Base-by-base conservation (phyloP, 2,888 invertebrate species). In the Gastracanthus pulcherrimus region DNA sequence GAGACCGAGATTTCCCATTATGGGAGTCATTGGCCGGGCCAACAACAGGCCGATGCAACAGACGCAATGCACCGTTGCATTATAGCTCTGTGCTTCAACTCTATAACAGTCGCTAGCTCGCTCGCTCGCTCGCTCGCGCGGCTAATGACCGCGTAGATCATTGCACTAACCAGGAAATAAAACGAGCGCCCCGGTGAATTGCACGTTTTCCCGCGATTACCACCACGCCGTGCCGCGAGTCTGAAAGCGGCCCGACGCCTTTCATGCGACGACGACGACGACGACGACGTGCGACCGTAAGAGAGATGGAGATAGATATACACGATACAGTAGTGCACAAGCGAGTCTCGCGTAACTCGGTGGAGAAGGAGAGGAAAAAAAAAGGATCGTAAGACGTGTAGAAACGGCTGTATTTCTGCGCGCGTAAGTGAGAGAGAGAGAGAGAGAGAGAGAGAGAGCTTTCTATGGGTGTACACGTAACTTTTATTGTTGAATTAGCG, bases 151-250 rank as follows among this genome's bases (percentile, higher is more conserved):
- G 83, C 85, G 84, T 84, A 83, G 87, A 88, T 88, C 87, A 86
- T 90, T 89, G 89, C 88, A 87, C 86, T 87, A 89, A 90, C 89
- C 90, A 89, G 90, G 90, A 90, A 90, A 89, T 87, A 86, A 87
- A 89, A 87, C 83, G 85, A 87, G 85, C 85, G 84, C 83, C 84
- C 60, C 79, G 76, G 86, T 83, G 87, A 89, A 89, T 89, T 89
- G 89, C 88, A 89, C 87, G 88, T 87, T 90, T 90, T 89, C 87
- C 86, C 88, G 88, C 85, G 87, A 87, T 87, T 87, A 85, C 87
- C 82, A 36, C 34, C 26, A 16, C 55, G 67, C 36, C 48, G 34
- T 19, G 55, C 38, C 55, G 67, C 48, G 55, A 64, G n/a, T 31
- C 66, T 64, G 71, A 72, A 72, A 78, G 71, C 69, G 51, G 38